These are phyloP conservation scores for Dissostichus mawsoni DNA, from an alignment of 2,113 vertebrate species.

Conservation along the genomic window DNA sequence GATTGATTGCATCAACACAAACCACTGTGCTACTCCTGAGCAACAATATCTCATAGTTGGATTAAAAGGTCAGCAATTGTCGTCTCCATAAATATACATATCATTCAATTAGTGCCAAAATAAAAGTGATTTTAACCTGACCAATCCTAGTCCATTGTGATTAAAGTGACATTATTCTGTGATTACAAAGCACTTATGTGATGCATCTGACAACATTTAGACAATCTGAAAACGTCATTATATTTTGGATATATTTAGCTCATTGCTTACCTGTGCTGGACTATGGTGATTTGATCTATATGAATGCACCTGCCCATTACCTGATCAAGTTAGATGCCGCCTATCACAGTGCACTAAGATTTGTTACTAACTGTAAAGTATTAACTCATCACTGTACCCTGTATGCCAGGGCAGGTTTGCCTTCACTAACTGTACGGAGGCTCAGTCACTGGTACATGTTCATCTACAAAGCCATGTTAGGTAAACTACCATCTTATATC, in stretches of 20 bases:
- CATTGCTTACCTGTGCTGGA: too few species aligned
- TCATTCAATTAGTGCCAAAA: neutral
- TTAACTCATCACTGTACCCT: too few species aligned
- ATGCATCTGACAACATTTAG: neutral
- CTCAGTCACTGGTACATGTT: too few species aligned
- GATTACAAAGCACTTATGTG: neutral
- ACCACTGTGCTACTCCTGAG: neutral
- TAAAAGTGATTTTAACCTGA: neutral
- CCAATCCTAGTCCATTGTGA: neutral
- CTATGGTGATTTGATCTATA: too few species aligned
- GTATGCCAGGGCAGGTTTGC: too few species aligned
- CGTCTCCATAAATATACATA: neutral
- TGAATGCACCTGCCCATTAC: too few species aligned
- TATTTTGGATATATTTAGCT: slow-evolving; percentile 4
- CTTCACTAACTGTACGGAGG: too few species aligned
- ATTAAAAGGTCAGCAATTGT: neutral
- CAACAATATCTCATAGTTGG: neutral
- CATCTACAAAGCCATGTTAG: too few species aligned
- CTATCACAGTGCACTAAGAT: too few species aligned
- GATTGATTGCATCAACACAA: neutral
- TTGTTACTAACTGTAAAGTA: too few species aligned
- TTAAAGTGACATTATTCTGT: neutral
- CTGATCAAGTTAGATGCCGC: too few species aligned
- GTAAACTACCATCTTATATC: too few species aligned
- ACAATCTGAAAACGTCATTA: neutral